Evolutionary conservation across 1,140 invertebrate genomes (phyloP).

Genomic region (Amyelois transitella): DNA sequence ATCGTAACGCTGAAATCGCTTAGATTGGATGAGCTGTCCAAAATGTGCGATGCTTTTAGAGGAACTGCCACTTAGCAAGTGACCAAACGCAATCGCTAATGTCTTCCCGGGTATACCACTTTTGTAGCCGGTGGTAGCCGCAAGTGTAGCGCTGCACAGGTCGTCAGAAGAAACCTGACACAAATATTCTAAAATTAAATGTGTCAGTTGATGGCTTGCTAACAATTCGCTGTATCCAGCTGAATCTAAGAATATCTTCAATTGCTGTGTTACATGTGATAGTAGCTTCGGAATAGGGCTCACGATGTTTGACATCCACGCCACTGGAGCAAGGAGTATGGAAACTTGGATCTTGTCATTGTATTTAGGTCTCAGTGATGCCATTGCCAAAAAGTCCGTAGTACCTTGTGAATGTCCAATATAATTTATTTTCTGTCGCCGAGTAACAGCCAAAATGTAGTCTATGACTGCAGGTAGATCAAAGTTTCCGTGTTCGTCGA

Average conservation of each 20-base stretch:
- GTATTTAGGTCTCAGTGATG: conserved; percentile 76
- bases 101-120: conserved; percentile 31
- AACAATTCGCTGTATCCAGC: conserved; percentile 41
- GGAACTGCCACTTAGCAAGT: conserved; percentile 39
- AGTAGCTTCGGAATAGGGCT: conserved; percentile 31
- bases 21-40: conserved; percentile 44
- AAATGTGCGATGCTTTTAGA: conserved; percentile 47
- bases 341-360: conserved; percentile 76
- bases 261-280: conserved; percentile 16
- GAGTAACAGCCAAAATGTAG: conserved; percentile 71
- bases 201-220: conserved; percentile 32
- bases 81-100: conserved; percentile 35
- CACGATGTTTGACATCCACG: conserved; percentile 49
- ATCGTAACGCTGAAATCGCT: conserved; percentile 70
- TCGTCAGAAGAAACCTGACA: conserved; percentile 37
- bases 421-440: conserved; percentile 75
- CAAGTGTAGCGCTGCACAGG: conserved; percentile 31
- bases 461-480: conserved; percentile 79
- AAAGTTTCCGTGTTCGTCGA: conserved; percentile 79
- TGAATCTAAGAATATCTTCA: conserved; percentile 29
- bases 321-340: conserved; percentile 78
- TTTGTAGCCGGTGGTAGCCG: conserved; percentile 36
- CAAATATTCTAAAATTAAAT: conserved; percentile 35
- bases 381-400: conserved; percentile 77
- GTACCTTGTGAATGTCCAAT: conserved; percentile 81